Evolutionary conservation across 2,888 invertebrate species (phyloP), one percentile per base, ranked within the genome.

Genomic region (Platynereis dumerilii): DNA sequence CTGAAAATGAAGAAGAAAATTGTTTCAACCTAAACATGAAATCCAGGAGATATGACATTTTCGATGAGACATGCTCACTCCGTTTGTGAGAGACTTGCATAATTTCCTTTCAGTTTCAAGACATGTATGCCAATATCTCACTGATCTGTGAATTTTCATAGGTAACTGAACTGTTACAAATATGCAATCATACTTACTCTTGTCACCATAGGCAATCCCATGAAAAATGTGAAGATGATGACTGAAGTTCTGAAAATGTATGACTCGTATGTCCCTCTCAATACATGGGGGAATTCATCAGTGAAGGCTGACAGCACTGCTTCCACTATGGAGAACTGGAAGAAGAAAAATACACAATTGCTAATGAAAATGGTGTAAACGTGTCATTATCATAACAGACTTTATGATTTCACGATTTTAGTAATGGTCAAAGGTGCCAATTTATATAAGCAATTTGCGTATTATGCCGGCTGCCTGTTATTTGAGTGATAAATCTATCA

Each of bases 291-390:
- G 60, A 80, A 81, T 67, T 82, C 82, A 64, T 84, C 84, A 7
- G 79, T 75, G 39, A 82, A 75, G n/a, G 83, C 80, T 60, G 78
- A 78, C 66, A 84, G 72, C 3, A 84, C 79, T 63, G 81, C 80
- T 68, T 84, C 84, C n/a, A 83, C 80, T 42, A 83, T 80, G 5
- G 82, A 83, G 67, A 84, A 83, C 80, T 83, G 77, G 27, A 75
- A 74, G 20, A 57, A 53, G 48, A 27, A 62, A 44, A 1, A 39
- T 56, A 26, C 26, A 29, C 12, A 7, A 56, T 26, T n/a, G n/a
- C n/a, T n/a, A n/a, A n/a, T n/a, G n/a, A 15, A 20, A 42, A 42
- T 42, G 12, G 17, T 42, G 44, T 42, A 42, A 42, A n/a, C 44
- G 17, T 42, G 44, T 15, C 12, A 42, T 42, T 42, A 12, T 15